These are phyloP conservation scores for Drosophila mettleri DNA, from an alignment of 2,888 invertebrate species.

Conservation along the genomic window DNA sequence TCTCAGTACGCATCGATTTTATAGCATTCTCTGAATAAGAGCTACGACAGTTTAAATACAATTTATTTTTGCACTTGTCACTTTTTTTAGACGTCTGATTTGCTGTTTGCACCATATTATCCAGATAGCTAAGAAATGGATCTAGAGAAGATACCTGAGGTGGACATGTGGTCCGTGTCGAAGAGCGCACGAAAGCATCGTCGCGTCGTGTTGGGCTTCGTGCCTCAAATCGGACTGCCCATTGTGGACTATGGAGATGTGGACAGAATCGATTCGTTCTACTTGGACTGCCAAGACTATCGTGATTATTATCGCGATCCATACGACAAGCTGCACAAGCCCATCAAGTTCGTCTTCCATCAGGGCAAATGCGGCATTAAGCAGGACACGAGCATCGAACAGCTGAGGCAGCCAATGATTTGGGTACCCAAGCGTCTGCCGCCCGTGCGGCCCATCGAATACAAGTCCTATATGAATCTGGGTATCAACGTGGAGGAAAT, in stretches of 20 bases:
- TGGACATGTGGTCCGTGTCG: constrained; percentile 34
- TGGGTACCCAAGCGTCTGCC: constrained; percentile 27
- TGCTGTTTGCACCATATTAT: neutral
- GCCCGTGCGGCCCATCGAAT: constrained; percentile 21
- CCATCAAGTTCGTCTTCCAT: constrained; percentile 52
- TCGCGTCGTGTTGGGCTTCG: constrained; percentile 67
- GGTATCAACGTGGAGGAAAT: constrained; percentile 13
- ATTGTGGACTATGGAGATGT: constrained; percentile 75
- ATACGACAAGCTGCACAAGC: constrained; percentile 66
- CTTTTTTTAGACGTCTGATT: neutral
- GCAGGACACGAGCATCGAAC: constrained; percentile 28
- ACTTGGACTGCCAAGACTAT: constrained; percentile 78
- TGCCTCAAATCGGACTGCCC: constrained; percentile 75
- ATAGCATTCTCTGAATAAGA: neutral
- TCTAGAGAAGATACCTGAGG: constrained; percentile 33
- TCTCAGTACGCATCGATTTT: neutral
- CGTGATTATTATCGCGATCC: constrained; percentile 82
- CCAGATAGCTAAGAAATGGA: constrained; percentile 21
- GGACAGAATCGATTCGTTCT: constrained; percentile 76
- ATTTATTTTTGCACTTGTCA: neutral
- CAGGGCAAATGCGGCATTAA: constrained; percentile 50
- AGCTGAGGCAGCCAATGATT: constrained; percentile 26
- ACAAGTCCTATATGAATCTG: constrained; percentile 40
- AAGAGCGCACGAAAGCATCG: constrained; percentile 56
- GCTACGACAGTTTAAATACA: too few species aligned